Base-by-base conservation (phyloP, 2,797 vertebrate genomes). In the Synanceia verrucosa region DNA sequence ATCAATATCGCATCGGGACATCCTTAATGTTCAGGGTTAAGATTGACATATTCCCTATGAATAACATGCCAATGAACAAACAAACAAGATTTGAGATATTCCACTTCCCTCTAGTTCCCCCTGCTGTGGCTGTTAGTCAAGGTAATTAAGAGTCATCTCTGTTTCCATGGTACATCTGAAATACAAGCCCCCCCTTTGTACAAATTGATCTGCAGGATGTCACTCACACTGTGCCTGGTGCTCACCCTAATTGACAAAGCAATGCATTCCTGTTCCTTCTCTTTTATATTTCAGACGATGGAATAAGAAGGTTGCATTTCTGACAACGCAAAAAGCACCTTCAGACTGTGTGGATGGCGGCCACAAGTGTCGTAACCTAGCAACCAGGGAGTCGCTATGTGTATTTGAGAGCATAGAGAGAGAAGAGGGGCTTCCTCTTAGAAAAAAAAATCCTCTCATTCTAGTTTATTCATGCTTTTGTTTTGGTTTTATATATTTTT, bases 291-390 rank as follows among this genome's bases (percentile, higher is more conserved):
- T 92, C 79, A 91, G 92, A 92, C 87, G 81, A 89, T 39, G 61
- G 78, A 82, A 82, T 84, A 90, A 82, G 55, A 71, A 79, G 73
- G 78, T 73, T 83, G 81, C 77, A 79, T 82, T 85, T 86, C n/a
- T 59, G 74, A 82, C 52, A 44, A 85, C 83, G 81, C 86, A 85
- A 87, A 90, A 85, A 81, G 82, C 91, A 92, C 91, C 90, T 92
- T 86, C 77, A 83, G 83, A 82, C 57, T 59, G 67, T 59, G 67
- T 57, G 79, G 88, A 91, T 87, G 86, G 78, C 56, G 83, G 82
- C 89, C 78, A 91, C 71, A 87, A 93, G 88, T 90, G 91, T 83
- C 76, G 92, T 94, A 86, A 87, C 94, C 92, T 94, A 94, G 94
- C 93, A 95, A 95, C 94, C 85, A 46, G 77, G 75, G 84, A 89